Base-by-base conservation (phyloP, 2,888 invertebrate species). In the Andrena fulva region DNA sequence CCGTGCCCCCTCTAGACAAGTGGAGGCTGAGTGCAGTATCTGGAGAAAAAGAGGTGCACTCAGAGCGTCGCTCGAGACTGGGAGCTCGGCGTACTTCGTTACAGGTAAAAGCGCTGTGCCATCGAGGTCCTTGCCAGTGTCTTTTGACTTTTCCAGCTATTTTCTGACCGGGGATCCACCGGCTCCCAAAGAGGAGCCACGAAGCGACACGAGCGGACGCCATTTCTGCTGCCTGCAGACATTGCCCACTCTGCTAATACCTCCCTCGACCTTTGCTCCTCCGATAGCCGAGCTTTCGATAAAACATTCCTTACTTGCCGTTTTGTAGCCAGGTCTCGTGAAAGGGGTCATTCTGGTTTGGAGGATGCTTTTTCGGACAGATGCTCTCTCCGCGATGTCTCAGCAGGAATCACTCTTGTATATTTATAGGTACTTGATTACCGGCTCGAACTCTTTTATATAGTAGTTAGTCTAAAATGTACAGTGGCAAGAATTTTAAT, bases 61-160 rank as follows among this genome's bases (percentile, higher is more conserved):
- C 20, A 35, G 6, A 62, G 31, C 35, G 27, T 52, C 27, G 1
- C 31, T 60, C 20, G 8, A 4, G 29, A 42, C 20, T 66, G 59
- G 66, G 60, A 29, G n/a, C 63, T 35, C 20, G 54, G 24, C 62
- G 54, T 33, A 68, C 66, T 68, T 74, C 74, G 78, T 78, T 68
- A 74, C 62, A 68, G 62, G 54, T 68, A 48, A 68, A 74, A 63
- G 75, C 54, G 50, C 54, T 42, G 10, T 20, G 27, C 35, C 12
- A 33, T 59, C 59, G 33, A 48, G 24, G 29, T 67, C 31, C 52
- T 33, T 52, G 20, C 16, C 10, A 52, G 16, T 42, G 62, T 75
- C 71, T 63, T 77, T 54, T 50, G 50, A 54, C 42, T 70, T 42
- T 56, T 16, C 48, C 42, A 4, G 16, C 69, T 62, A 76, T 76